These are phyloP conservation scores for Phthorimaea operculella DNA, from an alignment of 1,140 invertebrate genomes.

Conservation along the genomic window DNA sequence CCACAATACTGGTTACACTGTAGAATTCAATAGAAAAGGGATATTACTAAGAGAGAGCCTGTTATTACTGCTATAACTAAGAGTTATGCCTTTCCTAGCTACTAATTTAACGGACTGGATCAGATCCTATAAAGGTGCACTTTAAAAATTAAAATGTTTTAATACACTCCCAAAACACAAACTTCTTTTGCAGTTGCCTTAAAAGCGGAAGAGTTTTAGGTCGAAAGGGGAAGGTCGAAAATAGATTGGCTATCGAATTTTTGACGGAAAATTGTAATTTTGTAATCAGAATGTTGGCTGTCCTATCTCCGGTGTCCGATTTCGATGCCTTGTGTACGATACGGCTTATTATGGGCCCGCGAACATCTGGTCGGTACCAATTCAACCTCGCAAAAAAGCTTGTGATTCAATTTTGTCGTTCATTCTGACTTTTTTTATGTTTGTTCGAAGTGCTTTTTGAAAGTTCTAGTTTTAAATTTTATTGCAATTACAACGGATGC, in stretches of 20 bases:
- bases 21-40: slow-evolving; percentile 21
- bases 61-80: not conserved
- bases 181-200: not conserved
- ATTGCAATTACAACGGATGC: no score
- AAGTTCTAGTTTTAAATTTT: no score
- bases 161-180: slow-evolving; percentile 19
- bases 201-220: not conserved
- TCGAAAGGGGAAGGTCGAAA: slow-evolving; percentile 23
- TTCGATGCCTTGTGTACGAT: slow-evolving; percentile 64
- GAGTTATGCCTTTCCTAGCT: slow-evolving; percentile 1
- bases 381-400: slow-evolving; percentile 32
- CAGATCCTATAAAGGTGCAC: slow-evolving; percentile 37
- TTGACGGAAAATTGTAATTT: slow-evolving; percentile 32
- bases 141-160: slow-evolving; percentile 62
- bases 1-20: slow-evolving; percentile 28
- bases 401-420: slow-evolving; percentile 40
- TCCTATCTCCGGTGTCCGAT: slow-evolving; percentile 65
- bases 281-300: slow-evolving; percentile 43
- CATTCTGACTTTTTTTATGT: no score
- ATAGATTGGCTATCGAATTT: slow-evolving; percentile 7
- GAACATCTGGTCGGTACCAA: slow-evolving; percentile 59
- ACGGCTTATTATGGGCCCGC: slow-evolving; percentile 62
- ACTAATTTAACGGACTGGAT: slow-evolving; percentile 1
- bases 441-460: no score
- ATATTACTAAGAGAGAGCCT: slow-evolving; percentile 11